phyloP scores from a whole-genome alignment of 2,113 vertebrate species.

The Empidonax alnorum region DNA sequence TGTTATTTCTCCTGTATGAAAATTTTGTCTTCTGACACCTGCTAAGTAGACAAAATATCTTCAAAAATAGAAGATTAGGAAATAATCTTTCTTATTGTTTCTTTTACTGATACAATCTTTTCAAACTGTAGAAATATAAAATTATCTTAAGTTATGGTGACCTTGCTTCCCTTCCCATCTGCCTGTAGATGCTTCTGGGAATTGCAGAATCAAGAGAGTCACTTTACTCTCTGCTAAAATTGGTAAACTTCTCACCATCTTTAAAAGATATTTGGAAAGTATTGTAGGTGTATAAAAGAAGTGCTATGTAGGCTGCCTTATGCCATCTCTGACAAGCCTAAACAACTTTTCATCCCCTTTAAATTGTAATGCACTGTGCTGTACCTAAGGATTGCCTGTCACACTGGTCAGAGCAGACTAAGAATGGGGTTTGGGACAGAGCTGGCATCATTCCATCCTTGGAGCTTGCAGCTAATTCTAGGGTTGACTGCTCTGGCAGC shows the following conservation, averaged over 20 bases:
- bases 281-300: background rate
- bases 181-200: background rate
- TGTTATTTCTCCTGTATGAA: background rate
- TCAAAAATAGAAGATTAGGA: background rate
- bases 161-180: background rate
- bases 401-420: rapidly evolving
- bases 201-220: background rate
- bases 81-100: background rate
- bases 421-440: background rate
- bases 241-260: background rate
- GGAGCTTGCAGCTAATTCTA: background rate
- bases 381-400: background rate
- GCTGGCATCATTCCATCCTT: background rate
- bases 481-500: background rate
- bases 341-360: background rate
- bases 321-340: background rate
- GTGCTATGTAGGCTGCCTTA: background rate
- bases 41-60: background rate
- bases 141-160: background rate
- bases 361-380: background rate
- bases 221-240: background rate
- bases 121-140: background rate
- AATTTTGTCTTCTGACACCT: background rate
- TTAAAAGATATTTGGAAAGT: background rate
- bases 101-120: background rate